These are phyloP conservation scores for Melipona quadrifasciata DNA, from an alignment of 1,140 invertebrate species.

Conservation along the genomic window DNA sequence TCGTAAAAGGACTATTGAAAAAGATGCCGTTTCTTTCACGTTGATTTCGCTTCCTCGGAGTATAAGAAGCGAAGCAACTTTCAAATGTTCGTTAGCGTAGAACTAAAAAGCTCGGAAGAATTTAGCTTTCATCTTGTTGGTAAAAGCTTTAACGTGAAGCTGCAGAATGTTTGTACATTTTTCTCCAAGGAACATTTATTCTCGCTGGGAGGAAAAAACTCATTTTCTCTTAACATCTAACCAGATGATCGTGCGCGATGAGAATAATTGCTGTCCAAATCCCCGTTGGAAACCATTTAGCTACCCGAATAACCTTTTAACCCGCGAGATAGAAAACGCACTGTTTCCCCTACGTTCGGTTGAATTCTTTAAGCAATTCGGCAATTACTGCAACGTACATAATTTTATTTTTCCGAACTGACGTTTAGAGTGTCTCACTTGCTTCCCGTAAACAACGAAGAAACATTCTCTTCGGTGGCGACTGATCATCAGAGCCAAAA, in stretches of 20 bases:
- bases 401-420: not conserved
- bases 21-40: too few relatives aligned
- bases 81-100: too few relatives aligned
- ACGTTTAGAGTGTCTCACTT: not conserved
- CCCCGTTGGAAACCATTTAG: not conserved
- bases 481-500: not conserved
- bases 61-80: too few relatives aligned
- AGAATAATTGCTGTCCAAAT: too few relatives aligned
- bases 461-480: not conserved
- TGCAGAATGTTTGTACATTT: not conserved
- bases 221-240: too few relatives aligned
- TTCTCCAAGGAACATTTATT: not conserved
- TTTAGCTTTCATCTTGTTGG: not conserved
- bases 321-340: not conserved
- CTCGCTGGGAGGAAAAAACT: not conserved
- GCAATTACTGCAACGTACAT: conserved; percentile 19
- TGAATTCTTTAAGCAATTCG: conserved; percentile 17
- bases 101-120: not conserved
- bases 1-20: too few relatives aligned
- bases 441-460: not conserved
- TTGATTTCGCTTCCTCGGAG: too few relatives aligned
- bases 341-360: not conserved
- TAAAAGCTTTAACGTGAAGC: not conserved
- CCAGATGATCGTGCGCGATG: too few relatives aligned
- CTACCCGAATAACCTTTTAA: not conserved